These are phyloP conservation scores for Euleptes europaea DNA, from an alignment of 2,113 vertebrate genomes.

Conservation along the genomic window DNA sequence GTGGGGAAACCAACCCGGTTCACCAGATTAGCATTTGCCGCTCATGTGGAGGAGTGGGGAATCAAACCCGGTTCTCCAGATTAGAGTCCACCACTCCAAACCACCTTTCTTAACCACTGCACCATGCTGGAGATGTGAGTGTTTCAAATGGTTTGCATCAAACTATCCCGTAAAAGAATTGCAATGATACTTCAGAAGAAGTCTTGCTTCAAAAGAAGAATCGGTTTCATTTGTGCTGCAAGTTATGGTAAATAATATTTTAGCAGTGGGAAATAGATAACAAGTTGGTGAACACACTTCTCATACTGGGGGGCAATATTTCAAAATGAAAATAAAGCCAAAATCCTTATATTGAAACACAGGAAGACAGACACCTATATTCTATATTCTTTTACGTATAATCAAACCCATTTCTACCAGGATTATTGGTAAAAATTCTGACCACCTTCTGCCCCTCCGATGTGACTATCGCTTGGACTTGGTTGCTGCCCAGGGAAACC, in stretches of 20 bases:
- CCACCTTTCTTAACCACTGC: no score
- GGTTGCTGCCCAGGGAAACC: no score
- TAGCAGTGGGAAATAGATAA: slow-evolving; percentile 67
- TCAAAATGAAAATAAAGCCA: slow-evolving; percentile 32
- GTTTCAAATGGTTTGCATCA: slow-evolving; percentile 59
- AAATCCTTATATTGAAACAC: background rate
- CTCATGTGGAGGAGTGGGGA: no score
- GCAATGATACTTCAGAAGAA: slow-evolving; percentile 84
- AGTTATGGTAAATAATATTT: slow-evolving; percentile 77
- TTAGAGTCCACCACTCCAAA: no score
- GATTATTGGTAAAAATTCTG: background rate
- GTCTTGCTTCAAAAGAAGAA: slow-evolving; percentile 79
- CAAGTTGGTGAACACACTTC: slow-evolving; percentile 38
- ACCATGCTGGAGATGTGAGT: no score
- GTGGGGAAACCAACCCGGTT: no score
- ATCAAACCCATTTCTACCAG: background rate
- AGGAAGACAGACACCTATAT: background rate
- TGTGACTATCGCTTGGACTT: no score
- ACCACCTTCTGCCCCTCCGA: background rate
- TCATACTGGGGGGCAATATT: slow-evolving; percentile 22
- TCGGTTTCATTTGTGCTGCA: slow-evolving; percentile 83
- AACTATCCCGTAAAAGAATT: slow-evolving; percentile 56
- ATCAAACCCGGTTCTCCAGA: no score
- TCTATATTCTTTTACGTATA: background rate
- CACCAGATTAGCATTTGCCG: no score